phyloP scores from a whole-genome alignment of 2,888 invertebrate species.

The Germaria angustata region DNA sequence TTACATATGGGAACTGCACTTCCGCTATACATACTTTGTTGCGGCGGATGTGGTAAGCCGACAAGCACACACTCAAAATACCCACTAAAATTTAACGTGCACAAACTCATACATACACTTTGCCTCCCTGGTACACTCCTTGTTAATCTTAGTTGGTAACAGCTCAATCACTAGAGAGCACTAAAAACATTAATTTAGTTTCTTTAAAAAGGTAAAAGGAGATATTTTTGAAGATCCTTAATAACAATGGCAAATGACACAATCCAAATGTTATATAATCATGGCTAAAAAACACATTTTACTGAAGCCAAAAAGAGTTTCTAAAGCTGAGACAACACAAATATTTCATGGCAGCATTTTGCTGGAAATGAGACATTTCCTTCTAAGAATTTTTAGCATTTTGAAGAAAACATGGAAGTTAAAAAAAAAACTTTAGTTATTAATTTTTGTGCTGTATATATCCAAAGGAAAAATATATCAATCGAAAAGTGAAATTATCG shows the following conservation, averaged over 20 bases:
- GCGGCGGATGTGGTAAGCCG: conserved; percentile 57
- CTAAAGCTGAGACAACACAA: too few species aligned
- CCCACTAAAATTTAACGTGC: conserved; percentile 9
- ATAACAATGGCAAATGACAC: not conserved
- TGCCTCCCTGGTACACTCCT: not conserved
- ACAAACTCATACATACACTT: not conserved
- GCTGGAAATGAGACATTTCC: too few species aligned
- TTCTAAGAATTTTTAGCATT: too few species aligned
- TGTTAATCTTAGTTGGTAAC: not conserved
- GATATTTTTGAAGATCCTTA: not conserved
- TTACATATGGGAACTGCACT: conserved; percentile 69
- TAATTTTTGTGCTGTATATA: too few species aligned
- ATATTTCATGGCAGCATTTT: too few species aligned
- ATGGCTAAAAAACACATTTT: too few species aligned
- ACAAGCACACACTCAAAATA: conserved; percentile 37
- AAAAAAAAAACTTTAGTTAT: too few species aligned
- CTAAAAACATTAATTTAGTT: not conserved
- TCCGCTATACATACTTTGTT: conserved; percentile 62
- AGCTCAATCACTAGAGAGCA: not conserved
- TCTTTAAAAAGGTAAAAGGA: not conserved
- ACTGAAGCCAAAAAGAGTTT: too few species aligned
- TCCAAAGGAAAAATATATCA: too few species aligned
- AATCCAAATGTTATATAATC: too few species aligned
- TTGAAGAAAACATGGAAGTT: too few species aligned
- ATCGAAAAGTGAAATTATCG: too few species aligned